These are phyloP conservation scores for Echinometra lucunter DNA, from an alignment of 53 echinoderm and acorn worm genomes.

Conservation along the genomic window DNA sequence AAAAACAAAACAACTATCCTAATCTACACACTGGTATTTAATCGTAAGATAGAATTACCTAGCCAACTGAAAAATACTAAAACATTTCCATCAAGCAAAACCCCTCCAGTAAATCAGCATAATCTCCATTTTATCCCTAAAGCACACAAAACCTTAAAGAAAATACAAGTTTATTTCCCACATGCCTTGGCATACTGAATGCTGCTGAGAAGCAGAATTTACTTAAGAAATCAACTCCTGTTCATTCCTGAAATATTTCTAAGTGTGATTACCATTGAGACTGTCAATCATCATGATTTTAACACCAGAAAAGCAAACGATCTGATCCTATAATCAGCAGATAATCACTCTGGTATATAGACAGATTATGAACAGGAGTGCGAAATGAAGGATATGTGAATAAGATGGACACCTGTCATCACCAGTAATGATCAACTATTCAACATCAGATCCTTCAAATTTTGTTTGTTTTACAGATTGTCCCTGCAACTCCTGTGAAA, in stretches of 20 bases:
- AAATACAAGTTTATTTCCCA: background rate
- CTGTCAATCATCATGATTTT: slow-evolving; percentile 43
- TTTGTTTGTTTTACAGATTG: background rate
- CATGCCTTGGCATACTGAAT: background rate
- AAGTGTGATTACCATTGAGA: background rate
- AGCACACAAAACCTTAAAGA: background rate
- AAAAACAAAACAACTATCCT: background rate
- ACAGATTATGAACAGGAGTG: background rate
- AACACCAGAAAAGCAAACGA: background rate
- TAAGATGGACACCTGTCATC: slow-evolving; percentile 51
- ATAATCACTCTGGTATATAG: slow-evolving; percentile 46
- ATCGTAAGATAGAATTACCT: background rate
- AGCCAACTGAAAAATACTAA: background rate
- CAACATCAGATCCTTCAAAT: background rate
- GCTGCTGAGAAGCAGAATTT: background rate
- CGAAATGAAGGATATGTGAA: background rate
- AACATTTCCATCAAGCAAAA: background rate
- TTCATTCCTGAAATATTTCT: slow-evolving; percentile 7
- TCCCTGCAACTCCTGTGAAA: background rate
- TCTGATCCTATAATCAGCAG: slow-evolving; percentile 36
- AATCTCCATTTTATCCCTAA: slow-evolving; percentile 9
- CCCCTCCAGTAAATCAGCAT: slow-evolving; percentile 45
- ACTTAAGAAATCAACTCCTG: background rate
- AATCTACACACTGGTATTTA: background rate
- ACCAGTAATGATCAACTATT: background rate